phyloP scores from a whole-genome alignment of 2,113 vertebrate genomes.

The Ancistrus triradiatus region DNA sequence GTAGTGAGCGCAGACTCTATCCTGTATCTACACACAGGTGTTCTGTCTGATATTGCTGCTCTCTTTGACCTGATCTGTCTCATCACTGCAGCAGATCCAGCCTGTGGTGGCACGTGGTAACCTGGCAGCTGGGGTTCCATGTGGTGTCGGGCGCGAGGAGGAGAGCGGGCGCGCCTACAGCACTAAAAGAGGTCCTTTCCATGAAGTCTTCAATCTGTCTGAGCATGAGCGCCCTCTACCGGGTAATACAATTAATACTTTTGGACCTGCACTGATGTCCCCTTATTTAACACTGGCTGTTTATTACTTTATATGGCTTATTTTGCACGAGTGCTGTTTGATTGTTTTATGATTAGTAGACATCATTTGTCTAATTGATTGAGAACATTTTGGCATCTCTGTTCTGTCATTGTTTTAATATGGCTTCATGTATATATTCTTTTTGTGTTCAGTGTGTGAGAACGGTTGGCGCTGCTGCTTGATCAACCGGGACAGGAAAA shows the following conservation, averaged over 20 bases:
- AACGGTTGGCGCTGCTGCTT: constrained; percentile 95
- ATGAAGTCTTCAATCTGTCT: constrained; percentile 86
- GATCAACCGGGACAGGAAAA: constrained; percentile 92
- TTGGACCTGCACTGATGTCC: neutral
- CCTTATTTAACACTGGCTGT: too few species aligned
- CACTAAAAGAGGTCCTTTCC: constrained; percentile 88
- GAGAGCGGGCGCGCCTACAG: constrained; percentile 78
- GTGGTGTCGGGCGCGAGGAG: constrained; percentile 76
- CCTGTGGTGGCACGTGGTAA: constrained; percentile 64
- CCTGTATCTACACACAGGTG: too few species aligned
- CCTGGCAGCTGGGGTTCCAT: constrained; percentile 60
- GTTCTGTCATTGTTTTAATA: too few species aligned
- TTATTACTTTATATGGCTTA: too few species aligned
- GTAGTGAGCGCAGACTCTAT: too few species aligned
- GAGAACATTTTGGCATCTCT: too few species aligned
- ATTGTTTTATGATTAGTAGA: too few species aligned
- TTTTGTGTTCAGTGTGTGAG: constrained; percentile 75
- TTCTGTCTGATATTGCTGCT: too few species aligned
- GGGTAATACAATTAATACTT: constrained; percentile 60
- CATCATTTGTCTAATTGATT: too few species aligned
- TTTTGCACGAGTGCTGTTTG: too few species aligned
- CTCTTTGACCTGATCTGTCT: neutral
- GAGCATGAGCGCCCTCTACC: constrained; percentile 89
- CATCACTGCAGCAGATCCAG: constrained; percentile 74
- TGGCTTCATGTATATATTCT: neutral